Conservation (phyloP, 2,888 invertebrate genomes). For the Pantelozetes paolii region DNA sequence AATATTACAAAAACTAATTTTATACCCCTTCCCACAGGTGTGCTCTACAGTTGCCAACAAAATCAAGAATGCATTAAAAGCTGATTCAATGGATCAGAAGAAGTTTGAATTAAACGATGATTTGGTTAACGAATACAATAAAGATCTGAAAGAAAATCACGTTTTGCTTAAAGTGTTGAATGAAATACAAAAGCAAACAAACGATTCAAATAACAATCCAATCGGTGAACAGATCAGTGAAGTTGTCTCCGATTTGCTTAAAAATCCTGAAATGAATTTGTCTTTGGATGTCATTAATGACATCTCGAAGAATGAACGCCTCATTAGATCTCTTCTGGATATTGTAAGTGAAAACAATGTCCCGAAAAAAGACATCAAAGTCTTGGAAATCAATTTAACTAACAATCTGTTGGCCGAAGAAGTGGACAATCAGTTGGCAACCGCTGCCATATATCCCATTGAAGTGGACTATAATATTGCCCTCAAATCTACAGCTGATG, state of each 20-base stretch:
- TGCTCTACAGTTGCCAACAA: conserved; percentile 4
- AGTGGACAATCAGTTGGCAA: conserved; percentile 24
- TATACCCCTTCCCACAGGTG: not conserved
- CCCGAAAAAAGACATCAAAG: conserved; percentile 64
- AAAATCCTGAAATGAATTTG: conserved; percentile 16
- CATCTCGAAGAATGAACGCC: conserved; percentile 31
- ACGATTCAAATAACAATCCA: conserved; percentile 43
- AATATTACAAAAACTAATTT: not conserved
- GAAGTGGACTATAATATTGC: conserved; percentile 32
- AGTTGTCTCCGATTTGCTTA: not conserved
- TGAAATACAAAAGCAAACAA: conserved; percentile 38
- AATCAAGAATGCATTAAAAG: not conserved
- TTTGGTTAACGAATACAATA: not conserved
- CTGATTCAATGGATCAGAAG: not conserved
- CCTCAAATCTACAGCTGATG: not conserved
- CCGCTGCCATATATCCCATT: conserved; percentile 31
- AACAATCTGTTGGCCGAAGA: conserved; percentile 16
- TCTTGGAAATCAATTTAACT: conserved; percentile 60
- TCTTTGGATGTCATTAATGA: conserved; percentile 33
- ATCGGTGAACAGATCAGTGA: not conserved
- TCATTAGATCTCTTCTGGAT: conserved; percentile 58
- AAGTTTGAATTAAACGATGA: not conserved
- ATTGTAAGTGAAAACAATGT: conserved; percentile 71
- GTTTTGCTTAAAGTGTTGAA: conserved; percentile 41
- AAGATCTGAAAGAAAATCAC: conserved; percentile 40